Percentiles rank a stretch among this genome's conserved stretches.
Evolutionary conservation across 2,113 vertebrate species (phyloP).

Genomic region (Leuciscus idus): DNA sequence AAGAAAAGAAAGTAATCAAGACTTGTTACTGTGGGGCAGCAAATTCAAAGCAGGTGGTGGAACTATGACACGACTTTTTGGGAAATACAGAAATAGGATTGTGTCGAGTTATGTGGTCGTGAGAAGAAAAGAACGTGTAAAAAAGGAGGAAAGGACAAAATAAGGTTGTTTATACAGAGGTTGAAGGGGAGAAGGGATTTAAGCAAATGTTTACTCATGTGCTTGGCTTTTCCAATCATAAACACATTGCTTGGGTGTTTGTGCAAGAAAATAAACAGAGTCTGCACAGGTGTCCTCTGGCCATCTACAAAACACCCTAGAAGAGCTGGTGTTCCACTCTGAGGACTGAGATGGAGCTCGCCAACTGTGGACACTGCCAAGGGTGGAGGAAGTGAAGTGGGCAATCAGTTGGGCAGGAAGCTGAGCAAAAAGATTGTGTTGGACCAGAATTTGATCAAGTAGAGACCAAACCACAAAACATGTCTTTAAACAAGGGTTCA

Average conservation of each 20-base stretch:
- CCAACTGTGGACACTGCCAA: slow-evolving; percentile 63
- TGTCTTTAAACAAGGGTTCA: slow-evolving; percentile 62
- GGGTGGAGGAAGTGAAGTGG: slow-evolving; percentile 60
- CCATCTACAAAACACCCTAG: slow-evolving; percentile 60
- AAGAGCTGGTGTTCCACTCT: slow-evolving; percentile 24
- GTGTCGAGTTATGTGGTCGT: slow-evolving; percentile 42
- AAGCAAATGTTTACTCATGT: slow-evolving; percentile 62
- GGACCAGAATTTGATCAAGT: slow-evolving; percentile 63
- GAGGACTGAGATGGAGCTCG: slow-evolving; percentile 57
- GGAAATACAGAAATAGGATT: slow-evolving; percentile 36
- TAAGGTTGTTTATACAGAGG: slow-evolving; percentile 40
- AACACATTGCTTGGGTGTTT: slow-evolving; percentile 64
- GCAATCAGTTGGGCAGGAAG: slow-evolving; percentile 58
- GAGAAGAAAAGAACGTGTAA: slow-evolving; percentile 27
- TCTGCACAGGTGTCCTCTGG: slow-evolving; percentile 73
- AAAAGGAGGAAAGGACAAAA: slow-evolving; percentile 4
- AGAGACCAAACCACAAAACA: slow-evolving; percentile 75
- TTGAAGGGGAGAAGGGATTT: slow-evolving; percentile 36
- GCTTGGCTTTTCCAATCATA: slow-evolving; percentile 58
- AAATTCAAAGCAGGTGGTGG: slow-evolving; percentile 56
- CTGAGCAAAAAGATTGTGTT: slow-evolving; percentile 41
- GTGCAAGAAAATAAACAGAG: slow-evolving; percentile 60
- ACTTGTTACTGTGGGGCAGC: slow-evolving; percentile 28
- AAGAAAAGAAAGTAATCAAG: slow-evolving; percentile 50
- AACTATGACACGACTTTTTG: slow-evolving; percentile 36